phyloP scores from a whole-genome alignment of 2,113 vertebrate genomes.

The Forbesichthys papilliferus region DNA sequence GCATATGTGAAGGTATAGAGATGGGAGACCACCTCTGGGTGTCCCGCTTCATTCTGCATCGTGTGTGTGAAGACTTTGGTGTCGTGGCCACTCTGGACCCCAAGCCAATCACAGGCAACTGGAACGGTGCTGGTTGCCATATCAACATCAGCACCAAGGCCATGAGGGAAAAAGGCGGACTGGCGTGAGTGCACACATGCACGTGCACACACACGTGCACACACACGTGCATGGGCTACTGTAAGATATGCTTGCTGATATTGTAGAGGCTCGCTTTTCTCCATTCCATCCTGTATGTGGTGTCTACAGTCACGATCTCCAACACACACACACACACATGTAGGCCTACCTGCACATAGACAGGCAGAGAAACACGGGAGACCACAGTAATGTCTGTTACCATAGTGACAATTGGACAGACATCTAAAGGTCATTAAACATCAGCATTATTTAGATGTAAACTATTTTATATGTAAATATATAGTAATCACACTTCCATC shows the following conservation, averaged over 20 bases:
- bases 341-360: background rate
- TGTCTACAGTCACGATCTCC: too few species aligned
- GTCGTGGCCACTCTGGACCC: conserved; percentile 90
- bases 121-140: conserved; percentile 94
- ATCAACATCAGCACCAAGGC: conserved; percentile 95
- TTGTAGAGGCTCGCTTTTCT: conserved; percentile 76
- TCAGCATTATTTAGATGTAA: too few species aligned
- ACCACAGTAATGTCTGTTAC: too few species aligned
- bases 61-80: conserved; percentile 92
- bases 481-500: too few species aligned
- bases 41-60: conserved; percentile 90
- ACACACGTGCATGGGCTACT: too few species aligned
- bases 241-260: conserved; percentile 29
- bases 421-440: too few species aligned
- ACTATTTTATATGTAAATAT: too few species aligned
- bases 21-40: conserved; percentile 94
- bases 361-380: background rate
- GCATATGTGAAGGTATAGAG: conserved; percentile 87
- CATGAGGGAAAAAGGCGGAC: conserved; percentile 87
- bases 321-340: background rate
- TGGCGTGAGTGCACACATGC: conserved; percentile 76
- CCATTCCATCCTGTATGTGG: conserved; percentile 76
- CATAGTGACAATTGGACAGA: too few species aligned
- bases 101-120: conserved; percentile 92
- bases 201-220: conserved; percentile 12